These are phyloP conservation scores for Sarcophaga carnaria DNA, from an alignment of 2,888 invertebrate species.

Conservation along the genomic window DNA sequence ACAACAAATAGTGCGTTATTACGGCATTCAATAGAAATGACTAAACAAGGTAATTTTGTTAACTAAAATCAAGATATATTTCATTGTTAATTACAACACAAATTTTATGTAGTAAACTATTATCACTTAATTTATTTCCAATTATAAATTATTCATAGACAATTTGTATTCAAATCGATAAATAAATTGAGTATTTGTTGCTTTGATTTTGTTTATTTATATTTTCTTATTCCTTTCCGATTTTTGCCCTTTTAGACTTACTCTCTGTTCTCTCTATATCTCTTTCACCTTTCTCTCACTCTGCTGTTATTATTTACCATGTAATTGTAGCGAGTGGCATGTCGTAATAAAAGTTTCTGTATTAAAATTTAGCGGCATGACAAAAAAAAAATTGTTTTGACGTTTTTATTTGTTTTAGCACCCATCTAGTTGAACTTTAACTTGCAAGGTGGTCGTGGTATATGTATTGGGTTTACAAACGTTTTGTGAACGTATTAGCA, in stretches of 20 bases:
- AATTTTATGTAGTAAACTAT: too few species aligned
- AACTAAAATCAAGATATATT: slow-evolving; percentile 24
- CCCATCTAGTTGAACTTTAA: slow-evolving; percentile 9
- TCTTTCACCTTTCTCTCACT: slow-evolving; percentile 22
- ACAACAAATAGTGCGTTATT: not conserved
- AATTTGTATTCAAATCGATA: not conserved
- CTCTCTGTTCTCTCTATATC: not conserved
- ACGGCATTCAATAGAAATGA: slow-evolving; percentile 11
- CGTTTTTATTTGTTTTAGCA: slow-evolving; percentile 16
- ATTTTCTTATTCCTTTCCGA: not conserved
- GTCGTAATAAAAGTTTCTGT: not conserved
- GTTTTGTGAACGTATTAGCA: too few species aligned
- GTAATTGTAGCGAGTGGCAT: not conserved
- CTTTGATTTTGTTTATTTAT: too few species aligned
- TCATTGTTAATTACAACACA: slow-evolving; percentile 5
- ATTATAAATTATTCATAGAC: not conserved
- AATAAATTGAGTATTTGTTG: not conserved
- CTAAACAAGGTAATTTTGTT: slow-evolving; percentile 35
- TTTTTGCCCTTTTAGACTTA: not conserved
- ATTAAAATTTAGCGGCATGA: slow-evolving; percentile 15
- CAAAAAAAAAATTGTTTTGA: not conserved
- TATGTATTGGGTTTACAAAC: not conserved
- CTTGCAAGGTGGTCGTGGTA: slow-evolving; percentile 17
- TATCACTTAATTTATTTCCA: too few species aligned
- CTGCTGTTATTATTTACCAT: not conserved